These are phyloP conservation scores for Patiria miniata DNA, from an alignment of 35 echinoderm and acorn worm genomes.

Conservation along the genomic window DNA sequence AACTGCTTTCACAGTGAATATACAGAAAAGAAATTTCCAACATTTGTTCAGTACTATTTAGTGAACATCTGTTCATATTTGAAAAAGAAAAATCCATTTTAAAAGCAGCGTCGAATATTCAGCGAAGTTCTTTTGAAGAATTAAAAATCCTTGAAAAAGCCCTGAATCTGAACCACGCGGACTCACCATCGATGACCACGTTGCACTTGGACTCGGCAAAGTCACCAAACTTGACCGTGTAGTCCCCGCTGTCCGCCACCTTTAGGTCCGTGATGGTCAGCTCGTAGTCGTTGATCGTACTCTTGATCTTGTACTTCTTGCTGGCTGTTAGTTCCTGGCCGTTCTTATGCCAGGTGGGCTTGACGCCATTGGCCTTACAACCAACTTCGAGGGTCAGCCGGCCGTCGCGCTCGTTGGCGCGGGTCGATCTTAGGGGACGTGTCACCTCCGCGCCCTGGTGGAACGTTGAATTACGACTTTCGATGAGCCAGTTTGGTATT, in stretches of 20 bases:
- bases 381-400: constrained; percentile 64
- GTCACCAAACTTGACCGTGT: constrained; percentile 77
- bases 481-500: too few species aligned
- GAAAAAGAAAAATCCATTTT: too few species aligned
- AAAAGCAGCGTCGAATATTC: too few species aligned
- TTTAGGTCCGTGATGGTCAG: constrained; percentile 72
- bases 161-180: too few species aligned
- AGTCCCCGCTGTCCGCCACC: constrained; percentile 64
- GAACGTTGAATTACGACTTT: too few species aligned
- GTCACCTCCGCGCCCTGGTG: constrained; percentile 70
- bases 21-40: too few species aligned
- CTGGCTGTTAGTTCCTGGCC: constrained; percentile 69
- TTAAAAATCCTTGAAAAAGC: too few species aligned
- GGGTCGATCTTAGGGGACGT: constrained; percentile 66
- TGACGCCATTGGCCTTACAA: constrained; percentile 57
- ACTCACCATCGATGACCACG: constrained; percentile 88
- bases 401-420: constrained; percentile 80
- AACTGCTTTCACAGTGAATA: too few species aligned
- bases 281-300: constrained; percentile 40
- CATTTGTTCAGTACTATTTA: too few species aligned
- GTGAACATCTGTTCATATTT: too few species aligned
- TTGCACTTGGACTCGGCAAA: constrained; percentile 72
- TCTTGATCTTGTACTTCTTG: constrained; percentile 82
- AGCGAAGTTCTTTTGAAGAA: too few species aligned
- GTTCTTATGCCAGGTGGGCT: constrained; percentile 90